Evolutionary conservation across 2,113 vertebrate species (phyloP), one percentile per base, ranked within the genome.

Genomic region (Bufo gargarizans): DNA sequence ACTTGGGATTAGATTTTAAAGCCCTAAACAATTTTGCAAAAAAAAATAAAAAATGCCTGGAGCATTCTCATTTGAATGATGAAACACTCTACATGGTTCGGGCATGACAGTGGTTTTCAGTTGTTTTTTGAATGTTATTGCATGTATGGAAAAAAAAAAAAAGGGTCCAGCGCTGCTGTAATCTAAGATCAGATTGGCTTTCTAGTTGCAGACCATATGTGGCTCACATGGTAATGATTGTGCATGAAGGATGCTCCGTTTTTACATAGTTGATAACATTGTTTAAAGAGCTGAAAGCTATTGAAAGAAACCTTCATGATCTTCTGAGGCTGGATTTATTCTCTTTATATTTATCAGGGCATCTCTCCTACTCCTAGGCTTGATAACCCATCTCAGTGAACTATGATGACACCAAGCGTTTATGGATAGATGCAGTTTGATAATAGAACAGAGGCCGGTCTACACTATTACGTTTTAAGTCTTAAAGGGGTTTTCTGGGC

Each of bases 1-100:
- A 87, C 86, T 87, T 87, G 86, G 77, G 77, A 78, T 84, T 84
- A 84, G 63, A 84, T 85, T 79, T 67, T 81, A 87, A 87, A 56
- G 77, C 45, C 86, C 86, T 81, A 71, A 87, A 81, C 86, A 87
- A 87, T 87, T 87, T 87, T 58, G 33, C 61, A 79, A 69, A 87
- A 33, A 33, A 33, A 33, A 33, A 33, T 33, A 33, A 33, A 33
- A 71, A 80, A 81, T 45, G 86, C 61, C 86, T 81, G 17, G 49
- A 81, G 86, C 86, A 56, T 13, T 81, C 77, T 65, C 86, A 58
- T 17, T 12, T 53, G 77, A 19, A 45, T 80, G 77, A 80, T 69
- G 63, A 86, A 86, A 61, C 80, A 47, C 43, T 50, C 56, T 61
- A 65, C 74, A 76, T 50, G 45, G 58, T 78, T 45, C 59, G n/a